Conservation (phyloP, 2,888 invertebrate species). For the Drosophila yooni region DNA sequence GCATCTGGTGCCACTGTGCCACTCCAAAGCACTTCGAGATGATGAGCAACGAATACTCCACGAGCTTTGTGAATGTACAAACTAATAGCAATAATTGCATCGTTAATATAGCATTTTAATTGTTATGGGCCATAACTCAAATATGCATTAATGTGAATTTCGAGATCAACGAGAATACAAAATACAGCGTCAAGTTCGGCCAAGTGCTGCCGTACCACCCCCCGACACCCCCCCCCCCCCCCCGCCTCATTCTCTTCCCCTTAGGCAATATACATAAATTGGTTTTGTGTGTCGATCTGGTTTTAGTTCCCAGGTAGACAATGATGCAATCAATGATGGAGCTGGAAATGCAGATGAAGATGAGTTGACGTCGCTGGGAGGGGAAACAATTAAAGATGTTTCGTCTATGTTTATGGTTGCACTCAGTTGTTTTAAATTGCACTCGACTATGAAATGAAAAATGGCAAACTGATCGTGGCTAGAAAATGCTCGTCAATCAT, state of each 20-base stretch:
- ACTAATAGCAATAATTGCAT: conserved; percentile 40
- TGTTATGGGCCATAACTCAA: conserved; percentile 56
- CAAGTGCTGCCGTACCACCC: background rate
- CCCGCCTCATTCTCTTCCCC: background rate
- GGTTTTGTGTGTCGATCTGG: conserved; percentile 2
- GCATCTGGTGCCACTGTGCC: conserved; percentile 39
- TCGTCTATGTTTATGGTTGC: conserved; percentile 20
- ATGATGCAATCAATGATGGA: conserved; percentile 1
- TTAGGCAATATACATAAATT: background rate
- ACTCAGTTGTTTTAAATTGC: conserved; percentile 36
- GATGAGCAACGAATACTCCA: conserved; percentile 9
- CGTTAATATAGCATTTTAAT: conserved; percentile 48
- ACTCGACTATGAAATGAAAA: conserved; percentile 31
- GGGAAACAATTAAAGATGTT: conserved; percentile 15
- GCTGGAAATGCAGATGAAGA: background rate
- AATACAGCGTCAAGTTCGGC: conserved; percentile 21
- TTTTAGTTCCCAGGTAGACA: conserved; percentile 29
- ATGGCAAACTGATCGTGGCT: conserved; percentile 35
- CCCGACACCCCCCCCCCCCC: background rate
- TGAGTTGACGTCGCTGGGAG: background rate
- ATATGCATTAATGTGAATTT: conserved; percentile 47
- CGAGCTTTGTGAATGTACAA: conserved; percentile 37
- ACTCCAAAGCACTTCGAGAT: background rate
- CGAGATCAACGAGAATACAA: conserved; percentile 43
- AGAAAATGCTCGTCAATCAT: conserved; percentile 41